These are phyloP conservation scores for Pogonognathellus flavescens DNA, from an alignment of 1,140 invertebrate species.

Conservation along the genomic window DNA sequence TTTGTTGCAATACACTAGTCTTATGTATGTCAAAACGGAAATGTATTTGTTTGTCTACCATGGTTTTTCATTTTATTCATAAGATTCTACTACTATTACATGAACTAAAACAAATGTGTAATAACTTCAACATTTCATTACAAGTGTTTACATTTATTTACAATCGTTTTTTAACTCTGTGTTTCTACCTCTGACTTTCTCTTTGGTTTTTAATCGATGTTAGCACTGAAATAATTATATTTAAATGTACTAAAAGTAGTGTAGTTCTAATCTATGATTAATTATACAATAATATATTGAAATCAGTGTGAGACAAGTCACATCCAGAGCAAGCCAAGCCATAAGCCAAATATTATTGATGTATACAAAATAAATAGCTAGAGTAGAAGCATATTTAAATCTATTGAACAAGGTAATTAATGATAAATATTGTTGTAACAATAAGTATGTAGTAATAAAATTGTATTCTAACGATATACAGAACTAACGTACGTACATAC, in stretches of 20 bases:
- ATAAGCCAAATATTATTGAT: constrained; percentile 31
- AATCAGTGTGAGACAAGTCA: constrained; percentile 34
- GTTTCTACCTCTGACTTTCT: not conserved
- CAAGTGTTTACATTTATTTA: not conserved
- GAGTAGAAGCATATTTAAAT: not conserved
- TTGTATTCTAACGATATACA: too few species aligned
- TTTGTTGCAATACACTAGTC: not conserved
- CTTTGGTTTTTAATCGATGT: too few species aligned
- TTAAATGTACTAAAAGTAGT: too few species aligned
- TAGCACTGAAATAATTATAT: too few species aligned
- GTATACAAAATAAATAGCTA: not conserved
- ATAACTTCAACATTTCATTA: not conserved
- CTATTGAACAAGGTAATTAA: too few species aligned
- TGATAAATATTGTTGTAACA: too few species aligned
- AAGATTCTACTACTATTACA: not conserved
- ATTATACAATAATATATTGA: too few species aligned
- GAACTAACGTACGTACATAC: too few species aligned
- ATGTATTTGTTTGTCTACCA: not conserved
- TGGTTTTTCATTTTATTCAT: not conserved
- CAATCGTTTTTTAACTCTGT: not conserved
- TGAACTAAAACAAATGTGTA: too few species aligned
- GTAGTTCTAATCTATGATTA: too few species aligned
- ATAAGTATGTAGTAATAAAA: too few species aligned
- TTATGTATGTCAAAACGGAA: not conserved
- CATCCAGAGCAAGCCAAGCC: constrained; percentile 39